Conservation (phyloP, 2,888 invertebrate species). For the Barypeithes pellucidus region DNA sequence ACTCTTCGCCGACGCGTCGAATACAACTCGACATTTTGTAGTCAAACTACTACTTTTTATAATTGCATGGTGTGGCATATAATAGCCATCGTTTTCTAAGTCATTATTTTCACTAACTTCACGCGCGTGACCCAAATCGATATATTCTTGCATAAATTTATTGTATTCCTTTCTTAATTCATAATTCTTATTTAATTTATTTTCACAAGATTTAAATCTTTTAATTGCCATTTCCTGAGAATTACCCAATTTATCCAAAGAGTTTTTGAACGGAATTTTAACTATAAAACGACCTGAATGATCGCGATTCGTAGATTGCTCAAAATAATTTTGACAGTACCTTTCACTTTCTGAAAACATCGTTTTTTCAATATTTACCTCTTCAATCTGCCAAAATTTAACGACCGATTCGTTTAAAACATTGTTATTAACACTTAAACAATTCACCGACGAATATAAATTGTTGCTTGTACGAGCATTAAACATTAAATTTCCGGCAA, state of each 20-base stretch:
- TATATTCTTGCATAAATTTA: constrained; percentile 28
- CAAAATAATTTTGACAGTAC: constrained; percentile 15
- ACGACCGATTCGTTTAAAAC: not conserved
- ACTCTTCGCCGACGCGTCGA: constrained; percentile 35
- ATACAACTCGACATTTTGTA: constrained; percentile 43
- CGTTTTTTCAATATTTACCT: not conserved
- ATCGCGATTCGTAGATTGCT: not conserved
- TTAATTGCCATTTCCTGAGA: constrained; percentile 11
- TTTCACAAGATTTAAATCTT: constrained; percentile 2
- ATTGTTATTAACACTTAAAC: not conserved
- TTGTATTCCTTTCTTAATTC: not conserved
- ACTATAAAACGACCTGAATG: constrained; percentile 5
- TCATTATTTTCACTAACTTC: not conserved
- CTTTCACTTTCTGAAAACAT: not conserved
- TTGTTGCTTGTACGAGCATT: not conserved
- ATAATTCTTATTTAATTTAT: not conserved
- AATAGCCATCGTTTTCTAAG: not conserved
- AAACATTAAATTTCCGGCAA: constrained; percentile 45
- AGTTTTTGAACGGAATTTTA: constrained; percentile 18
- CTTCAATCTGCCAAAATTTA: constrained; percentile 28
- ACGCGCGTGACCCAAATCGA: constrained; percentile 30
- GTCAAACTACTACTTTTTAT: constrained; percentile 6
- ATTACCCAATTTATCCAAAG: constrained; percentile 10
- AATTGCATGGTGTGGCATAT: constrained; percentile 33
- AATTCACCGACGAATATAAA: not conserved